phyloP scores from a whole-genome alignment of 2,888 invertebrate genomes.

The Drosophila nr. perissopoda region DNA sequence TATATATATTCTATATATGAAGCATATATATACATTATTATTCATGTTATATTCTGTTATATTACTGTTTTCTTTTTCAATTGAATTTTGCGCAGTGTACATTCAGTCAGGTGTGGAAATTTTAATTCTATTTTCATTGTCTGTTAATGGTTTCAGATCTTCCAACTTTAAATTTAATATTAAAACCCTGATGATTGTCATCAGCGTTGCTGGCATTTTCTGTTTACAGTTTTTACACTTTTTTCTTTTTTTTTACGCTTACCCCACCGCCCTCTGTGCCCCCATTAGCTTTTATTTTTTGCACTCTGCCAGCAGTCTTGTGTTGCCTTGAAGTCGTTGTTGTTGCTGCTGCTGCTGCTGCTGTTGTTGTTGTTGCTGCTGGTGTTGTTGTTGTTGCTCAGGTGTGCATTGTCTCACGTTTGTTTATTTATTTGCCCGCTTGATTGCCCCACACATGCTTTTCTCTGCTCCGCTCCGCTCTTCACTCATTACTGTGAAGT shows the following conservation, averaged over 20 bases:
- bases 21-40: background rate
- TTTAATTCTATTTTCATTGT: slow-evolving; percentile 17
- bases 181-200: slow-evolving; percentile 50
- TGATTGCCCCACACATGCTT: slow-evolving; percentile 62
- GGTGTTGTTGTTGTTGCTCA: slow-evolving; percentile 51
- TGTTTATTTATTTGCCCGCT: slow-evolving; percentile 76
- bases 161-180: slow-evolving; percentile 56
- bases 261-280: background rate
- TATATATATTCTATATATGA: background rate
- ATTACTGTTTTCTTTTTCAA: background rate
- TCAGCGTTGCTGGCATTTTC: slow-evolving; percentile 44
- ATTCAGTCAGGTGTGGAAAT: background rate
- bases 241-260: background rate
- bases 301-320: background rate
- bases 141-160: slow-evolving; percentile 35
- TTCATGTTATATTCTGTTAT: background rate
- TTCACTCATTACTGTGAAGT: slow-evolving; percentile 18
- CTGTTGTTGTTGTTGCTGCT: slow-evolving; percentile 20
- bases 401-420: slow-evolving; percentile 78
- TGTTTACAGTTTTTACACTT: slow-evolving; percentile 11
- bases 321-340: background rate
- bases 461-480: slow-evolving; percentile 12
- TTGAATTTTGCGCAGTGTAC: background rate
- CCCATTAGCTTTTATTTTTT: background rate
- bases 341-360: background rate